Base-by-base conservation (phyloP, 1,140 invertebrate species). In the Drosophila quadrilineata region DNA sequence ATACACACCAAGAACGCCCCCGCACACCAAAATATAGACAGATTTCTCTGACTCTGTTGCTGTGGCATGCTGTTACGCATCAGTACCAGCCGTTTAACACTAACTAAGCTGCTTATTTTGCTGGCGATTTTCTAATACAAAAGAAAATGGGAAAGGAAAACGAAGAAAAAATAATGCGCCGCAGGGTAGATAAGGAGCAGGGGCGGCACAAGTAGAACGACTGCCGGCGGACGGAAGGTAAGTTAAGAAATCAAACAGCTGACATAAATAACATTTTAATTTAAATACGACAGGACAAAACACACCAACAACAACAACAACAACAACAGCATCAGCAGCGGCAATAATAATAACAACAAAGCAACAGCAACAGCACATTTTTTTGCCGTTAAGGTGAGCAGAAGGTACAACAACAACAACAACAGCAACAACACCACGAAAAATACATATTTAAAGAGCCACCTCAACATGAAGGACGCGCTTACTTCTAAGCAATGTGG, bases 211-310 rank as follows among this genome's bases (percentile, higher is more conserved):
- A 49, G 29, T 31, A 29, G 24, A 3, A 38, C 22, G 43, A 16
- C 10, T 29, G 31, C 10, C 12, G 9, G 12, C 8, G 36, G 29
- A 17, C 3, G 41, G 40, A 26, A 57, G 40, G 40, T 54, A 85
- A 85, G 79, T 85, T 85, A 75, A 86, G 75, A 86, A 85, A 85
- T 85, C 79, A 85, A 85, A 85, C 79, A 85, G 80, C 79, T 85
- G 79, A 85, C 79, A 85, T 85, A 85, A 85, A 85, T 85, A 85
- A 85, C 79, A 85, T 85, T 85, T 85, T 85, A 85, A 85, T 85
- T 85, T 85, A 86, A 85, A 85, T 85, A 85, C 79, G 75, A 71
- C 79, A 85, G 79, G 70, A 77, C 79, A 77, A 69, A 35, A 28
- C 29, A 17, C 41, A 64, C 19, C 35, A 49, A 36, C 53, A 58